phyloP scores from a whole-genome alignment of 2,888 invertebrate genomes.

The Caenorhabditis sp. region DNA sequence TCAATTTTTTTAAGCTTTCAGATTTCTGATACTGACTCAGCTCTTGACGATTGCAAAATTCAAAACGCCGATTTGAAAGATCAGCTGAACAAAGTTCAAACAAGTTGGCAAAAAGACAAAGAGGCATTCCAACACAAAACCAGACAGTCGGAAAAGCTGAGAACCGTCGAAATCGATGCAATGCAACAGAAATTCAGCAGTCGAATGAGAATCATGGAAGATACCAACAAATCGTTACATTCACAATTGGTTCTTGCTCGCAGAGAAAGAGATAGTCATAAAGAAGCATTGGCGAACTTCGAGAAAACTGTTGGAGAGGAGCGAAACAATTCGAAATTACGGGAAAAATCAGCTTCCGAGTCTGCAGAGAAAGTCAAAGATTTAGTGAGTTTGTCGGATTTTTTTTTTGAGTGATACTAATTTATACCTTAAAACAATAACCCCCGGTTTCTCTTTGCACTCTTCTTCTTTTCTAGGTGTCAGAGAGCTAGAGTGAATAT shows the following conservation, averaged over 20 bases:
- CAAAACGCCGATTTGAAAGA: conserved; percentile 64
- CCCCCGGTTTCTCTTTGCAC: no score
- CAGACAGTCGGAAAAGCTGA: conserved; percentile 67
- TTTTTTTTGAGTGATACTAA: background rate
- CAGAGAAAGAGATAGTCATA: conserved; percentile 66
- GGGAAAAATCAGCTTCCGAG: conserved; percentile 44
- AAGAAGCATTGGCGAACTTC: conserved; percentile 56
- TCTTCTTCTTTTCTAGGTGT: no score
- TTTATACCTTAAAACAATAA: no score
- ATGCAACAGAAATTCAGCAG: conserved; percentile 70
- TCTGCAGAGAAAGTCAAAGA: conserved; percentile 42
- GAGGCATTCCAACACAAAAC: conserved; percentile 65
- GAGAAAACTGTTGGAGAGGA: conserved; percentile 49
- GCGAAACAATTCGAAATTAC: conserved; percentile 51
- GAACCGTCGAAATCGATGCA: conserved; percentile 67
- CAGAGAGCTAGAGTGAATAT: no score
- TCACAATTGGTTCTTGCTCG: conserved; percentile 67
- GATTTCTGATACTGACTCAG: conserved; percentile 50
- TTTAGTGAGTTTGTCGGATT: conserved; percentile 36
- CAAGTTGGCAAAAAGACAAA: conserved; percentile 61
- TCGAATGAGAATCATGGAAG: conserved; percentile 70
- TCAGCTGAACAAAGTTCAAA: conserved; percentile 57
- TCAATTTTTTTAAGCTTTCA: conserved; percentile 6
- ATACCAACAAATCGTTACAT: conserved; percentile 69
- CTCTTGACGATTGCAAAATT: conserved; percentile 55